Conservation (phyloP, 2,888 invertebrate species). For the Conops quadrifasciatus region DNA sequence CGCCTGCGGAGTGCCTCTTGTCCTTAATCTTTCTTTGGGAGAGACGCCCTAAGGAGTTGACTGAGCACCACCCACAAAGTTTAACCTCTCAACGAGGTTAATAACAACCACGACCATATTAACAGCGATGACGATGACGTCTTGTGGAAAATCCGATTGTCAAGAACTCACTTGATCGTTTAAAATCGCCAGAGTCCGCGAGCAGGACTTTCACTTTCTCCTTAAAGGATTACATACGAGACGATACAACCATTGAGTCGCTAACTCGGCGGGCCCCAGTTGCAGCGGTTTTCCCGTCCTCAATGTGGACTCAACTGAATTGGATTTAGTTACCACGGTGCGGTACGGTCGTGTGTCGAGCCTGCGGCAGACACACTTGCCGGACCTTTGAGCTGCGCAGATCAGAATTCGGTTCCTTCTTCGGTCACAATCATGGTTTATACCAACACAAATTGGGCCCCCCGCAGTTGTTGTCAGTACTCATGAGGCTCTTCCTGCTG, state of each 20-base stretch:
- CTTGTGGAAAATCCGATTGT: slow-evolving; percentile 17
- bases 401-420: background rate
- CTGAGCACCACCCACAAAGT: background rate
- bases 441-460: slow-evolving; percentile 50
- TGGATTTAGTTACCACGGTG: too few species aligned
- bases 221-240: slow-evolving; percentile 20
- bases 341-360: too few species aligned
- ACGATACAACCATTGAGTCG: too few species aligned
- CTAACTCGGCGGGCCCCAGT: too few species aligned
- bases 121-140: too few species aligned
- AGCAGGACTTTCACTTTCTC: too few species aligned
- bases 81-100: slow-evolving; percentile 6
- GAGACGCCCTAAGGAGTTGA: slow-evolving; percentile 2
- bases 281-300: slow-evolving; percentile 33
- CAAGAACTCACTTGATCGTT: background rate
- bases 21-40: background rate
- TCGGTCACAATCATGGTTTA: slow-evolving; percentile 59
- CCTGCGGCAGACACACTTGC: background rate
- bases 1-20: too few species aligned
- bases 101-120: background rate
- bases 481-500: background rate
- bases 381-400: background rate
- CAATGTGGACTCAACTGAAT: too few species aligned
- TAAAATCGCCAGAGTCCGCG: background rate
- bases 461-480: background rate